Base-by-base conservation (phyloP, 2,113 vertebrate genomes). In the Benthochromis sp. region DNA sequence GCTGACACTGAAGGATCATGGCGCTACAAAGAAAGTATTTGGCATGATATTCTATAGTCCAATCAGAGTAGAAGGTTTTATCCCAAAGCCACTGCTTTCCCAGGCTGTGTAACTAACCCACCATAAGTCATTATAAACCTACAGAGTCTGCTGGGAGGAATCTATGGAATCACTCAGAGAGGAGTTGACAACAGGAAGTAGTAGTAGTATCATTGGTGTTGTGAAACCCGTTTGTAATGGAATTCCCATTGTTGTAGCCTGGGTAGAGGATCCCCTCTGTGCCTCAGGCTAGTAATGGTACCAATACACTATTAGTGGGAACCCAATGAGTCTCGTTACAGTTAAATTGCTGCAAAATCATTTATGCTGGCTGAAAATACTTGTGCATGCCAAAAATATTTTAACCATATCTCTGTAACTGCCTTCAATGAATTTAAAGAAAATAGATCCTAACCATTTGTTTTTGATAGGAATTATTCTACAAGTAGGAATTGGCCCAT, bases 211-310 rank as follows among this genome's bases (percentile, higher is more conserved):
- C 88, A 86, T 43, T 84, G 85, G 86, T 89, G 63, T 55, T 57
- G 86, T 88, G 93, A 92, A 95, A 96, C 95, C 95, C 87, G 94
- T 95, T 95, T 95, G 94, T 94, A 95, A 95, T 95, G 95, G 94
- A 93, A 95, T 93, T 94, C 93, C 92, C 61, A 85, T 95, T 94
- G 94, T 95, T 94, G 84, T 38, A 81, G 38, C 40, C 52, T 19
- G 78, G 86, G 92, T 90, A 95, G 94, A 94, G 94, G 92, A 96
- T 95, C 92, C 90, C 94, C 94, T 94, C 38, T 63, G 52, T 76
- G 86, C 94, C 89, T 21, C 2, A 21, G 94, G 95, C 84, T 43
- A 86, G 94, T 92, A 93, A 93, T 94, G 89, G 92, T 90, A 94
- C 92, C 91, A 89, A 34, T 85, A 91, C n/a, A 83, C 82, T 92